phyloP scores from a whole-genome alignment of 2,888 invertebrate genomes.

The Petrolisthes cinctipes region DNA sequence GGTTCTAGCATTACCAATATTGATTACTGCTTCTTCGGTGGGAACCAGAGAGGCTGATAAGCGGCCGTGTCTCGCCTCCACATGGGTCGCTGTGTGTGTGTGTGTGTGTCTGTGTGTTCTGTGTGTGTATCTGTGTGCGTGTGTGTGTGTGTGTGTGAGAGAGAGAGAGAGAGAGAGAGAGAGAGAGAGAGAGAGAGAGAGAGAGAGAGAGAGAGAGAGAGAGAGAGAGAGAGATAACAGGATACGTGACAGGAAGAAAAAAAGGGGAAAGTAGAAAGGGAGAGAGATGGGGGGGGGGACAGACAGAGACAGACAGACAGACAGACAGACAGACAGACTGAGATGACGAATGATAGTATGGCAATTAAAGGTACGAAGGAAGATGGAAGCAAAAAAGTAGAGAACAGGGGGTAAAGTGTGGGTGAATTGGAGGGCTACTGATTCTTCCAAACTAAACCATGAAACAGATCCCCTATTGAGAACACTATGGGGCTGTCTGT shows the following conservation, averaged over 20 bases:
- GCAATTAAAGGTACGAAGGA: not conserved
- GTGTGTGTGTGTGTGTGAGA: not conserved
- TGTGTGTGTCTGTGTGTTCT: too few species aligned
- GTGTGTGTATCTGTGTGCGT: too few species aligned
- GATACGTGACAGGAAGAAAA: not conserved
- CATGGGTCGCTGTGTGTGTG: too few species aligned
- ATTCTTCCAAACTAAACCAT: too few species aligned
- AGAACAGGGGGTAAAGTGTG: not conserved
- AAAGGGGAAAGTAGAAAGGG: not conserved
- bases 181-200: conserved; percentile 16
- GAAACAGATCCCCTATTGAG: too few species aligned
- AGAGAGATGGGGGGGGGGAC: not conserved
- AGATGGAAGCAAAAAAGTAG: not conserved
- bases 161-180: conserved; percentile 13
- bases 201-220: conserved; percentile 32
- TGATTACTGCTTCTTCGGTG: too few species aligned
- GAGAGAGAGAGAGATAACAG: conserved; percentile 23
- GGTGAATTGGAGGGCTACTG: too few species aligned
- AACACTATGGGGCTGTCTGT: too few species aligned
- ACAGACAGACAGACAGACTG: not conserved
- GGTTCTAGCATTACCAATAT: too few species aligned
- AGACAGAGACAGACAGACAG: not conserved
- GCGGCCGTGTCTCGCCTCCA: too few species aligned
- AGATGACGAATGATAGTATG: not conserved
- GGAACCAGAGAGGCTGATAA: too few species aligned